Base-by-base conservation (phyloP, 2,888 invertebrate species). In the Ypsolopha sequella region DNA sequence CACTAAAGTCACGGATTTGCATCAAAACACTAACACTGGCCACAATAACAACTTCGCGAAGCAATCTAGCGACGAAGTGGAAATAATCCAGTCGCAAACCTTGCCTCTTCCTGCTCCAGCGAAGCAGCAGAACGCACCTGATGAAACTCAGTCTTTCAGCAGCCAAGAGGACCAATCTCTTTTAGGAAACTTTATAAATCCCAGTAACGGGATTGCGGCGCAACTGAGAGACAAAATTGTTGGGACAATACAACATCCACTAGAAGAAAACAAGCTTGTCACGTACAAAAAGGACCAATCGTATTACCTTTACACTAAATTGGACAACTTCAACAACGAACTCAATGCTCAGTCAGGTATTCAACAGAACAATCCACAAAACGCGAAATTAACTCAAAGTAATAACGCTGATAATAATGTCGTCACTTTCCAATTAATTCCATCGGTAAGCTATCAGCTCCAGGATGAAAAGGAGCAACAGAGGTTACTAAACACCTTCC, bases 251-350 rank as follows among this genome's bases (percentile, higher is more conserved):
- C 64, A 72, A n/a, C 80, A 84, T 64, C 86, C 84, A 10, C 56
- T 63, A 47, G 73, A 81, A 56, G 67, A 73, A 41, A 74, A 80
- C 54, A 84, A 85, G 60, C 54, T 75, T 10, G 66, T 85, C 7
- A 76, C 79, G 6, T 84, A 84, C 56, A 73, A 82, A 54, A 84
- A 81, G 56, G 77, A 85, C 57, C 76, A 82, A 58, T 76, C 80
- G 1, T 86, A 81, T 54, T 79, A 75, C 49, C 64, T 86, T 11
- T 79, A 70, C 56, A 73, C 82, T 36, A 77, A 80, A 54, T 57
- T 78, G 33, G 70, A 78, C 34, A 35, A 48, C n/a, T 36, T 13
- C 9, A 65, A 68, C 44, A 66, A 66, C 36, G 50, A 51, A 6
- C 53, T 63, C 33, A 63, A 63, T 39, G 52, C 52, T n/a, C 54